Conservation (phyloP, 2,888 invertebrate genomes). For the Hemithea aestivaria region DNA sequence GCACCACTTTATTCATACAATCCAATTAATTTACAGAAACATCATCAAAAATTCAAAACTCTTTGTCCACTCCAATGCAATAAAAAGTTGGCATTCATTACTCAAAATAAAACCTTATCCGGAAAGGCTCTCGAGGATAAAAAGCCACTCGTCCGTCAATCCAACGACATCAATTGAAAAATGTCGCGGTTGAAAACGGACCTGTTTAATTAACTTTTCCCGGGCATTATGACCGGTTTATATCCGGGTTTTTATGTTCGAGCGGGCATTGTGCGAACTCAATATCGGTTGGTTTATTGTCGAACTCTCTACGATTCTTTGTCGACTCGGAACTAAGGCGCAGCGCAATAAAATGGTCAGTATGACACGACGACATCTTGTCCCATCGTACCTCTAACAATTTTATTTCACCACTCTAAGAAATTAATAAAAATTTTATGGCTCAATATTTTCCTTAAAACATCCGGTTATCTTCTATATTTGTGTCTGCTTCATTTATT, state of each 20-base stretch:
- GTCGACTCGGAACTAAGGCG: conserved; percentile 34
- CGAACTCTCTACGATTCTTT: conserved; percentile 45
- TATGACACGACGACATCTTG: neutral
- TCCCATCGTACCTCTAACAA: too few relatives aligned
- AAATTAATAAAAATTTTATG: too few relatives aligned
- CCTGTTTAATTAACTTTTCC: conserved; percentile 67
- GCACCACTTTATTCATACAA: conserved; percentile 18
- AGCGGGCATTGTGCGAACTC: conserved; percentile 59
- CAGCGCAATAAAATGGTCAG: conserved; percentile 5
- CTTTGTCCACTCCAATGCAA: conserved; percentile 15
- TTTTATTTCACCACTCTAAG: too few relatives aligned
- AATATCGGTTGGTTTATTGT: conserved; percentile 68
- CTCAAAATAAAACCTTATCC: conserved; percentile 15
- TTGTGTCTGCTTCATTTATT: too few relatives aligned
- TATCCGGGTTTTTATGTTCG: conserved; percentile 55
- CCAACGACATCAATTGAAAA: conserved; percentile 52
- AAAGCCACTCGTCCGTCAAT: conserved; percentile 29
- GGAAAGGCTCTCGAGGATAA: conserved; percentile 9
- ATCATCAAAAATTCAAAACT: conserved; percentile 20
- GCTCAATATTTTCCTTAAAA: too few relatives aligned
- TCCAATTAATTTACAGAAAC: conserved; percentile 16
- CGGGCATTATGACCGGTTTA: conserved; percentile 60
- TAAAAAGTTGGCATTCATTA: conserved; percentile 21
- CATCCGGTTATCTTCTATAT: too few relatives aligned
- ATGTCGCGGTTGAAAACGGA: conserved; percentile 48